phyloP scores from a whole-genome alignment of 2,113 vertebrate genomes.

The Herpailurus yagouaroundi region DNA sequence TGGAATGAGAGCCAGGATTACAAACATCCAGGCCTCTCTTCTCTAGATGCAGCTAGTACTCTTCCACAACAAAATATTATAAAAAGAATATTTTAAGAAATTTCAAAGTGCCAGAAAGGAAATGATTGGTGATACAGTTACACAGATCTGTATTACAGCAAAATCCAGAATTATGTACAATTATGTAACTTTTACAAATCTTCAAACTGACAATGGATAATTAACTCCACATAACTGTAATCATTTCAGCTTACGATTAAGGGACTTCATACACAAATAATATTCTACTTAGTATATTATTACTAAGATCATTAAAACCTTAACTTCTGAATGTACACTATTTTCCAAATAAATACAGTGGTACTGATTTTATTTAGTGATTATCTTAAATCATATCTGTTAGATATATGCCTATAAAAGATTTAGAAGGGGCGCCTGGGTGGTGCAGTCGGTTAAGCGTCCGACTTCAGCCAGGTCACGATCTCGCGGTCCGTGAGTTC shows the following conservation, averaged over 20 bases:
- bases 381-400: not conserved
- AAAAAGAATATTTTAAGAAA: not conserved
- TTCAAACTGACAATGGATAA: not conserved
- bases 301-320: not conserved
- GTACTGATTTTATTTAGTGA: not conserved
- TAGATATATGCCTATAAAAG: not conserved
- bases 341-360: not conserved
- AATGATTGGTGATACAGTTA: not conserved
- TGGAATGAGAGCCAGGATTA: not conserved
- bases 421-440: no score
- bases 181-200: not conserved
- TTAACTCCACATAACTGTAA: not conserved
- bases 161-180: slow-evolving; percentile 13
- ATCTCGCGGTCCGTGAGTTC: no score
- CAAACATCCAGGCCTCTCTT: not conserved
- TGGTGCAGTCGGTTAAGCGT: no score
- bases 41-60: not conserved
- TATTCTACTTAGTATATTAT: not conserved
- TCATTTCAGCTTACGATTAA: not conserved
- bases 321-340: not conserved
- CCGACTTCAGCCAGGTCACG: no score
- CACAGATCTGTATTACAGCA: not conserved
- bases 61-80: not conserved
- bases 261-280: not conserved
- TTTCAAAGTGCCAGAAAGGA: not conserved